Base-by-base conservation (phyloP, 2,888 invertebrate genomes). In the Sabatieria punctata region DNA sequence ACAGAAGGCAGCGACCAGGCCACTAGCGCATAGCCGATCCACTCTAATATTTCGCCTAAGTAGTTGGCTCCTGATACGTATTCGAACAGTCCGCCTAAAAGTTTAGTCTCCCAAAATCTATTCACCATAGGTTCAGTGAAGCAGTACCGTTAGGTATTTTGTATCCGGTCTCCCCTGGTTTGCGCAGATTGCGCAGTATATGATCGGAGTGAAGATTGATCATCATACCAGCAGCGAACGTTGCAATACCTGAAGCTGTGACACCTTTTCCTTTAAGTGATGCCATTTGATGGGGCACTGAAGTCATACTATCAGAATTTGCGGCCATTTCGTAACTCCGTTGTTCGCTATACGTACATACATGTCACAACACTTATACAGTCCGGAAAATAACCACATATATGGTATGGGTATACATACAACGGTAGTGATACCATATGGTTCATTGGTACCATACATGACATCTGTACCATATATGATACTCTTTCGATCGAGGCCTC, bases 21-120 rank as follows among this genome's bases (percentile, higher is more conserved):
- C 21, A 68, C 65, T 1, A 71, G 24, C 13, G 68, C 68, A 57
- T 63, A 70, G 0, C 71, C 72, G 51, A 56, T 59, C 72, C 72
- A 72, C 53, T 73, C 71, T 15, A 71, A 22, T 36, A 69, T 68
- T 57, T 73, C 72, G 2, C 71, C 72, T 51, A 71, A 68, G 54
- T 68, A 69, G 54, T 69, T 69, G 4, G 68, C 69, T 23, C 67
- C 64, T 15, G 69, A 67, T 3, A 70, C 61, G 52, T 58, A 65
- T 21, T 65, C 57, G 53, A 68, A 69, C 59, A 68, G 54, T 0
- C 68, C 68, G 49, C 69, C 69, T 67, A 49, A 13, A 55, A 49
- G 30, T 30, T 30, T 30, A 30, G 8, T 15, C 30, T 15, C 15
- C 30, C 8, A 30, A 11, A 30, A 11, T 15, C 15, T 30, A 30